A percentile compares a stretch with the other conserved stretches of the same genome.
Evolutionary conservation across 2,113 vertebrate species (phyloP).

Genomic region (Origma solitaria): DNA sequence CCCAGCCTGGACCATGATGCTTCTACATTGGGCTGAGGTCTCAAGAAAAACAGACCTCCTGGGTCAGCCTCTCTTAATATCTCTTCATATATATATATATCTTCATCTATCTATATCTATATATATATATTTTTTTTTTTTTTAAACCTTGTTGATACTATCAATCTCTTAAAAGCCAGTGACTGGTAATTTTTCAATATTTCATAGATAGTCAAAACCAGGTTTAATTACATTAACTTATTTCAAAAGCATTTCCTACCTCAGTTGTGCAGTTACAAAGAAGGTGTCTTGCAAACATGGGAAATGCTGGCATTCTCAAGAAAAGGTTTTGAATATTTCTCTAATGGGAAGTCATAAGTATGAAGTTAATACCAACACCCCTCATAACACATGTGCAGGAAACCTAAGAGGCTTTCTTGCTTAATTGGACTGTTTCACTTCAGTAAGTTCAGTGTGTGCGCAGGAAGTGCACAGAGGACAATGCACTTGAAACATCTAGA

Average conservation of each 20-base stretch:
- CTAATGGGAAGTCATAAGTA: not conserved
- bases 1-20: not conserved
- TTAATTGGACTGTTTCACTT: not conserved
- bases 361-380: not conserved
- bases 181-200: not conserved
- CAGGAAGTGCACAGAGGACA: not conserved
- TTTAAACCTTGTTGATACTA: not conserved
- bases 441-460: not conserved
- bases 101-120: too few species aligned
- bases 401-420: not conserved
- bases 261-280: not conserved
- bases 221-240: not conserved
- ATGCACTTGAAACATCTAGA: not conserved
- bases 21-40: not conserved
- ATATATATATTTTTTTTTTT: too few species aligned
- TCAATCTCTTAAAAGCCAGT: not conserved
- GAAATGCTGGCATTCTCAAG: not conserved
- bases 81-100: accelerated
- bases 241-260: not conserved
- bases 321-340: not conserved
- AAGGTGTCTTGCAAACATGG: not conserved
- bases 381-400: not conserved
- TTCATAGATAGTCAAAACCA: not conserved
- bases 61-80: not conserved
- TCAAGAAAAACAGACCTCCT: not conserved